Percentiles rank a stretch among this genome's conserved stretches.
Conservation (phyloP, 2,797 vertebrate species). For the Alauda arvensis region DNA sequence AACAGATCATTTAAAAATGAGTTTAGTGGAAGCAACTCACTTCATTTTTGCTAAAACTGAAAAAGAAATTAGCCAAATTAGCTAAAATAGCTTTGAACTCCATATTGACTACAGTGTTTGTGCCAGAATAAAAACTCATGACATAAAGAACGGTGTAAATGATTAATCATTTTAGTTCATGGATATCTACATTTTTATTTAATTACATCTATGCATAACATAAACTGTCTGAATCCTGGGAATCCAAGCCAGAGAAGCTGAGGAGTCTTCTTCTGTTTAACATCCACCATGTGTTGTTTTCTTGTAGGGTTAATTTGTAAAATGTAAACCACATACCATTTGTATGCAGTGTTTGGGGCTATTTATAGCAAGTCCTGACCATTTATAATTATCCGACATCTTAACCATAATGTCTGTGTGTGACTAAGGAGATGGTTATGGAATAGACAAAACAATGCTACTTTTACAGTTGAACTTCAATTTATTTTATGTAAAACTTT, state of each 20-base stretch:
- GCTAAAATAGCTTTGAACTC: conserved; percentile 54
- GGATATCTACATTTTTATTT: conserved; percentile 58
- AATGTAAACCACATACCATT: conserved; percentile 56
- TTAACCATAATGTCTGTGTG: conserved; percentile 31
- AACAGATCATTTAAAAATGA: not conserved
- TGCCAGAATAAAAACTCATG: conserved; percentile 52
- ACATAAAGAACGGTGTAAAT: conserved; percentile 36
- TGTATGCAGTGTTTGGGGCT: conserved; percentile 32
- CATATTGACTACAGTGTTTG: conserved; percentile 47
- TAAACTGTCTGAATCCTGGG: conserved; percentile 50
- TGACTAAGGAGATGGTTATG: conserved; percentile 8
- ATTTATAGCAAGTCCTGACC: conserved; percentile 58
- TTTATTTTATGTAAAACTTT: not conserved
- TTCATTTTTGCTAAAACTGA: conserved; percentile 36
- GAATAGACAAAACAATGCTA: conserved; percentile 13
- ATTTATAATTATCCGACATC: conserved; percentile 52
- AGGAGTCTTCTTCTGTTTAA: conserved; percentile 56
- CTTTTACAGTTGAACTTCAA: not conserved
- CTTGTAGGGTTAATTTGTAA: conserved; percentile 63
- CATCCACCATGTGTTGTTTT: conserved; percentile 63
- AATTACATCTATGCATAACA: conserved; percentile 42
- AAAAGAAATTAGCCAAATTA: conserved; percentile 55
- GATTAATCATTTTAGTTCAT: conserved; percentile 48
- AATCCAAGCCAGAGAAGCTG: conserved; percentile 52
- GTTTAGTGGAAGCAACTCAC: not conserved